A percentile compares a stretch with the other conserved stretches of the same genome.
Evolutionary conservation across 1,140 invertebrate genomes (phyloP).

Genomic region (Pollicipes pollicipes): DNA sequence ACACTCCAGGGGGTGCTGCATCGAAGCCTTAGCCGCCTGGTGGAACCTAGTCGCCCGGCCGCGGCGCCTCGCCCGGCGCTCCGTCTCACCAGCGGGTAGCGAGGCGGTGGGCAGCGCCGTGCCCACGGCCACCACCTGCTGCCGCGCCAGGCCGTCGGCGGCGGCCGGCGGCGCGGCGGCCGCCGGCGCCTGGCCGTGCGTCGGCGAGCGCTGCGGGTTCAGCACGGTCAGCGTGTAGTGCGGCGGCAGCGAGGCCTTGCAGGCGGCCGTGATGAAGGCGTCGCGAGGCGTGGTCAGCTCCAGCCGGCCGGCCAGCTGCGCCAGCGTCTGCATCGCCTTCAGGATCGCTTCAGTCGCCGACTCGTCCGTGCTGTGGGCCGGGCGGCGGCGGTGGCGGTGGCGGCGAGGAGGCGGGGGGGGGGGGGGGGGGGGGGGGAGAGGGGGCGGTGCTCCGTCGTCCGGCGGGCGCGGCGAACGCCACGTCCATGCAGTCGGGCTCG

Average conservation of each 20-base stretch:
- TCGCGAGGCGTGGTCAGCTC: slow-evolving; percentile 57
- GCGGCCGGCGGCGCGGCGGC: slow-evolving; percentile 7
- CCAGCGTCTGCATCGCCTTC: slow-evolving; percentile 73
- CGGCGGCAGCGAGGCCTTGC: slow-evolving; percentile 82
- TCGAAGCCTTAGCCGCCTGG: too few relatives aligned
- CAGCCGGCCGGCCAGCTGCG: slow-evolving; percentile 54
- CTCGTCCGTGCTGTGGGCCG: slow-evolving; percentile 55
- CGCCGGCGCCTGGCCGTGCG: slow-evolving; percentile 26
- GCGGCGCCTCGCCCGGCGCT: too few relatives aligned
- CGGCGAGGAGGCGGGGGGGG: too few relatives aligned
- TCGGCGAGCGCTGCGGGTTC: slow-evolving; percentile 28
- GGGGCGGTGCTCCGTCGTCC: too few relatives aligned
- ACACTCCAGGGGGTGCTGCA: too few relatives aligned
- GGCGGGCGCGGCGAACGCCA: too few relatives aligned
- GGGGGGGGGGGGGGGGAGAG: too few relatives aligned
- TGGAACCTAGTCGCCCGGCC: too few relatives aligned
- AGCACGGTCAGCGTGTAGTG: slow-evolving; percentile 83
- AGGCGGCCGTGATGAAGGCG: slow-evolving; percentile 82
- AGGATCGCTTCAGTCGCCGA: slow-evolving; percentile 68
- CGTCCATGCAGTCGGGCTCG: too few relatives aligned
- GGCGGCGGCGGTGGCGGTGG: too few relatives aligned
- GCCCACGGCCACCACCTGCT: slow-evolving; percentile 85
- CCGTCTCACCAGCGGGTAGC: slow-evolving; percentile 28
- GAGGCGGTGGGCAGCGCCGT: slow-evolving; percentile 73
- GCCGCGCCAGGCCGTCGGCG: slow-evolving; percentile 44